Percentiles rank a stretch among this genome's conserved stretches.
Conservation (phyloP, 2,797 vertebrate species). For the Sebastes hopkinsi region DNA sequence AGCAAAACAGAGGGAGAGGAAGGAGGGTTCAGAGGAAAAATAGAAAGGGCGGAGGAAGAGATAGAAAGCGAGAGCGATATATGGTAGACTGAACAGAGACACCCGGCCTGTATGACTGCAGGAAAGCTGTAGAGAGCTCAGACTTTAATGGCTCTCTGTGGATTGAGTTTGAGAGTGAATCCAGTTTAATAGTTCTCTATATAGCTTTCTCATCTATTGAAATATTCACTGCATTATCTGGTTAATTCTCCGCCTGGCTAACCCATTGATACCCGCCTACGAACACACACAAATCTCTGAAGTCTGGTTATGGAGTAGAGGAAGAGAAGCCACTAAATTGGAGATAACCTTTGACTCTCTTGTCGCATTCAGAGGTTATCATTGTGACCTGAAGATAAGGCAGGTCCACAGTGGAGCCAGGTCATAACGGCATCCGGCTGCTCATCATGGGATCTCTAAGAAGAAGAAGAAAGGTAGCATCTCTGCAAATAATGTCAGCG, state of each 20-base stretch:
- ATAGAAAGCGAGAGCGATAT: conserved; percentile 24
- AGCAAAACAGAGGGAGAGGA: neutral
- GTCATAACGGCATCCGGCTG: neutral
- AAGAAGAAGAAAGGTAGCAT: neutral
- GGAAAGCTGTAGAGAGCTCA: conserved; percentile 5
- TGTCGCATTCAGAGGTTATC: neutral
- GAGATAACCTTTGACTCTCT: conserved; percentile 23
- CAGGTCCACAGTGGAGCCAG: neutral
- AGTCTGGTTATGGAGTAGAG: neutral
- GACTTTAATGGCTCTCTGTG: conserved; percentile 27
- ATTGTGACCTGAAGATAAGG: conserved; percentile 3
- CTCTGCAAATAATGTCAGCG: neutral
- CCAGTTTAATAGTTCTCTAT: neutral
- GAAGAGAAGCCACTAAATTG: neutral
- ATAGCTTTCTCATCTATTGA: conserved; percentile 9
- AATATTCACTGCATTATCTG: conserved; percentile 31
- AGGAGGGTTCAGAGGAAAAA: conserved; percentile 20
- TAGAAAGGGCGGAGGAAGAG: neutral
- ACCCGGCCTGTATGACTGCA: neutral
- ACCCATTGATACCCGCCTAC: neutral
- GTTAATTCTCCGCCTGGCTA: conserved; percentile 2
- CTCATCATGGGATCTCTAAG: conserved; percentile 4
- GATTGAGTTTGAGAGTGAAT: conserved; percentile 31
- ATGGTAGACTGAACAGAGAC: conserved; percentile 29
- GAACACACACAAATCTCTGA: neutral